These are phyloP conservation scores for Phaedon cochleariae DNA, from an alignment of 2,888 invertebrate genomes.

Conservation along the genomic window DNA sequence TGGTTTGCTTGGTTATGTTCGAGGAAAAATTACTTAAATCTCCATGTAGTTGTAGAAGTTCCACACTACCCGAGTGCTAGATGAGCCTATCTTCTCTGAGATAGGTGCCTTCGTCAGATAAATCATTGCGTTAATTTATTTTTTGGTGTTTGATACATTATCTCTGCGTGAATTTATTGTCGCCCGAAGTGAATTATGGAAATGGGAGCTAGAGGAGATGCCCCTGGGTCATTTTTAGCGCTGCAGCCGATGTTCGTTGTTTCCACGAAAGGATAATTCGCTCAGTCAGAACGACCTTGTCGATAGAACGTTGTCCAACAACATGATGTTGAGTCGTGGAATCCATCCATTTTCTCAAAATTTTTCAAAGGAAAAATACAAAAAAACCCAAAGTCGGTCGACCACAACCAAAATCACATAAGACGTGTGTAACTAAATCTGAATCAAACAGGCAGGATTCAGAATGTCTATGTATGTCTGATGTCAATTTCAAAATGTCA, in stretches of 20 bases:
- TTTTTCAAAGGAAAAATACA: no score
- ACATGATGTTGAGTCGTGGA: no score
- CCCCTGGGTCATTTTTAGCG: slow-evolving; percentile 22
- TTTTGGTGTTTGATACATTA: slow-evolving; percentile 23
- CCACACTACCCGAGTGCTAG: not conserved
- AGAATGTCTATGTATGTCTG: no score
- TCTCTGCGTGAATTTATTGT: slow-evolving; percentile 25
- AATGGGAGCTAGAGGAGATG: slow-evolving; percentile 19
- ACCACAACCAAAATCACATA: no score
- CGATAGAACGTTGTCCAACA: not conserved
- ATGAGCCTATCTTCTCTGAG: not conserved
- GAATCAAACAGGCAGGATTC: no score
- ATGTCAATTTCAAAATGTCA: no score
- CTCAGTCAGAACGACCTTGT: not conserved
- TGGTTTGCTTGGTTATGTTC: no score
- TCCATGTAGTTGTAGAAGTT: no score
- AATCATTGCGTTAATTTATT: slow-evolving; percentile 20
- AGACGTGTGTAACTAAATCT: no score
- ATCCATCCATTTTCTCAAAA: no score
- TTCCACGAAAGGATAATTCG: not conserved
- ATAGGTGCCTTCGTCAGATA: slow-evolving; percentile 15
- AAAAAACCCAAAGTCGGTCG: no score
- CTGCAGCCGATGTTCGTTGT: slow-evolving; percentile 4
- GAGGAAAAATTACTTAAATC: no score
- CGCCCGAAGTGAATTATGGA: slow-evolving; percentile 24